phyloP scores from a whole-genome alignment of 2,888 invertebrate species.

The Melinaea menophilus region DNA sequence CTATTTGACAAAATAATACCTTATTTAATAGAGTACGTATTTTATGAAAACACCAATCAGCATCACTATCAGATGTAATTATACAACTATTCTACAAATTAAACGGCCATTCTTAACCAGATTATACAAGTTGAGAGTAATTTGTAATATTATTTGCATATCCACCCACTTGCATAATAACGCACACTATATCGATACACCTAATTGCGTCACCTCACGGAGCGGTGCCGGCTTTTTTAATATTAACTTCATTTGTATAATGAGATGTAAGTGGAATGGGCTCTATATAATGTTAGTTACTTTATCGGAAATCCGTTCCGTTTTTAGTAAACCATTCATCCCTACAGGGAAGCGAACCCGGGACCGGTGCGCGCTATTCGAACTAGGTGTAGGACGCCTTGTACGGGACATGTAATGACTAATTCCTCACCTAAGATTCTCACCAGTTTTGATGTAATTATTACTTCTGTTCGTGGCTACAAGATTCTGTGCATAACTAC shows the following conservation, averaged over 20 bases:
- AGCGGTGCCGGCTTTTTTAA: constrained; percentile 20
- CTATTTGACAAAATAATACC: no score
- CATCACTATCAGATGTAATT: constrained; percentile 15
- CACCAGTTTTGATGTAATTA: constrained; percentile 33
- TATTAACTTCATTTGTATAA: constrained; percentile 34
- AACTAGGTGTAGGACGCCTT: constrained; percentile 29
- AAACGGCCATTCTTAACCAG: constrained; percentile 28
- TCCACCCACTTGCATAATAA: constrained; percentile 29
- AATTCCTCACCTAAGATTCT: constrained; percentile 30
- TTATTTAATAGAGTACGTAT: not conserved
- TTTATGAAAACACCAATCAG: constrained; percentile 1
- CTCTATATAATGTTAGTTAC: constrained; percentile 19
- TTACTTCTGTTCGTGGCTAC: constrained; percentile 21
- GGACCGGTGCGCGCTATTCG: constrained; percentile 24
- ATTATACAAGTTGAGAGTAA: constrained; percentile 26
- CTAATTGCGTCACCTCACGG: constrained; percentile 25
- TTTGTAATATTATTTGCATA: constrained; percentile 31
- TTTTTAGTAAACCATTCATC: constrained; percentile 33
- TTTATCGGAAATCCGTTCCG: constrained; percentile 32
- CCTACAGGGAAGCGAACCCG: constrained; percentile 30
- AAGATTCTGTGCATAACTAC: constrained; percentile 14
- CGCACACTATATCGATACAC: constrained; percentile 28
- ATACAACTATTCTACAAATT: constrained; percentile 25
- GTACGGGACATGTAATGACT: constrained; percentile 36
- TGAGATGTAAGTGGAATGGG: constrained; percentile 33